Percentiles rank a stretch among this genome's conserved stretches.
phyloP scores from a whole-genome alignment of 2,888 invertebrate genomes.

The Rhogogaster chlorosoma region DNA sequence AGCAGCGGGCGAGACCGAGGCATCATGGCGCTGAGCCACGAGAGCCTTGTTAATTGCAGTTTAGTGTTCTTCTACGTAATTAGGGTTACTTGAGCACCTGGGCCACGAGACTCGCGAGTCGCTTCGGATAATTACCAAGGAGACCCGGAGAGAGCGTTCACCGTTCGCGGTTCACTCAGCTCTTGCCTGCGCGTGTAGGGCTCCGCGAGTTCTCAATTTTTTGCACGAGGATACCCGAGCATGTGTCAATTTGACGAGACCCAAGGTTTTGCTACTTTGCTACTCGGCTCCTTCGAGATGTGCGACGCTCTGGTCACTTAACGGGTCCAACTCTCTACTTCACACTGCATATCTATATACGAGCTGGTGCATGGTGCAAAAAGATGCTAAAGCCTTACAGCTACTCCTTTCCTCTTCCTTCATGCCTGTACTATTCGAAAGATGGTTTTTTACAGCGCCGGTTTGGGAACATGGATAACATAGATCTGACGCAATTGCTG shows the following conservation, averaged over 20 bases:
- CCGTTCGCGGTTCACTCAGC: conserved; percentile 13
- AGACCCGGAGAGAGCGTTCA: neutral
- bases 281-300: neutral
- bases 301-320: conserved; percentile 32
- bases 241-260: conserved; percentile 45
- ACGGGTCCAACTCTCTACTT: neutral
- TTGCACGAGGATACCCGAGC: conserved; percentile 17
- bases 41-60: conserved; percentile 75
- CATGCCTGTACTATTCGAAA: neutral
- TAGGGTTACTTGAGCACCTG: conserved; percentile 74
- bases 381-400: neutral
- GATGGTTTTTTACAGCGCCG: neutral
- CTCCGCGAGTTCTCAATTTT: neutral
- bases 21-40: conserved; percentile 64
- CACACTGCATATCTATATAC: neutral
- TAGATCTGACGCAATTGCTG: conserved; percentile 19
- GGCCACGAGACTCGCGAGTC: conserved; percentile 53
- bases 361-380: conserved; percentile 6
- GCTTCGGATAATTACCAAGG: conserved; percentile 45
- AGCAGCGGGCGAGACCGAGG: conserved; percentile 51
- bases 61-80: conserved; percentile 75
- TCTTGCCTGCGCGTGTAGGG: neutral
- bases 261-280: conserved; percentile 39
- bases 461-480: neutral
- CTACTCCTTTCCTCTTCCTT: neutral